Percentiles rank a stretch among this genome's conserved stretches.
These are phyloP conservation scores for Mimachlamys varia DNA, from an alignment of 2,888 invertebrate genomes.

Conservation along the genomic window DNA sequence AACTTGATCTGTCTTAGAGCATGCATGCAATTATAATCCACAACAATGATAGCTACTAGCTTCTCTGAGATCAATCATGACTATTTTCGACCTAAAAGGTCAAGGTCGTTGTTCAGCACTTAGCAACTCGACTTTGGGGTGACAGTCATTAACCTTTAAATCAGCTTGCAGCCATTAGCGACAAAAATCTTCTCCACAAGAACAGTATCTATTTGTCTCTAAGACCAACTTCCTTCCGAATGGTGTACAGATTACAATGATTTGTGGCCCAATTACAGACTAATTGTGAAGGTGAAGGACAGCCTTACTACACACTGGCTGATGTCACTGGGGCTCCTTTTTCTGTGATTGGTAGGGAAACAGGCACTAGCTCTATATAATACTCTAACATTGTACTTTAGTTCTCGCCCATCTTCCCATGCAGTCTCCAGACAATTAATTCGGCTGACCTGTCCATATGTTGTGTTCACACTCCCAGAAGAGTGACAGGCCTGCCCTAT, in stretches of 20 bases:
- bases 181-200: background rate
- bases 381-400: background rate
- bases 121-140: background rate
- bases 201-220: background rate
- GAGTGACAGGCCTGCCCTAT: background rate
- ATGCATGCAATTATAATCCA: background rate
- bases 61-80: background rate
- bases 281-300: conserved; percentile 11
- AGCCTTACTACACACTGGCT: background rate
- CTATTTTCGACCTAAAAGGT: background rate
- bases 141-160: background rate
- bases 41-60: too few species aligned
- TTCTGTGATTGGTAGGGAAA: background rate
- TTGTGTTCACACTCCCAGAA: background rate
- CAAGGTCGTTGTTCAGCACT: background rate
- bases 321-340: background rate
- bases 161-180: background rate
- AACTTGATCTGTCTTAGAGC: background rate
- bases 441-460: background rate
- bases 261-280: background rate
- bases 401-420: background rate
- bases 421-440: background rate
- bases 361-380: background rate
- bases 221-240: background rate
- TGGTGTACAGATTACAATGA: background rate